These are phyloP conservation scores for Malacosoma neustria DNA, from an alignment of 2,888 invertebrate species.

Conservation along the genomic window DNA sequence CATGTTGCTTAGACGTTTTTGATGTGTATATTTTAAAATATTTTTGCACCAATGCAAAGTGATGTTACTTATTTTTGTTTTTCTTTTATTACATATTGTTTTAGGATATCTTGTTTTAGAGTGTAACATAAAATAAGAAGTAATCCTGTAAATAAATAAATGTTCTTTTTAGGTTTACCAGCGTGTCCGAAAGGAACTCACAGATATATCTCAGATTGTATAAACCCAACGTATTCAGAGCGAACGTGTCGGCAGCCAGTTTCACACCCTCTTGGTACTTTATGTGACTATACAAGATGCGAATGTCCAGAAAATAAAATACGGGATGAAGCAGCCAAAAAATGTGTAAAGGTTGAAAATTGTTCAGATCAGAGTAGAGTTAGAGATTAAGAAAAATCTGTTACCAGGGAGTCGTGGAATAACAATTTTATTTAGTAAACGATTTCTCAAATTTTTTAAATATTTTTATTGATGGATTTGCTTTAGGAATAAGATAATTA, in stretches of 20 bases:
- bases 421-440: too few relatives aligned
- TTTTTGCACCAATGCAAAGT: too few relatives aligned
- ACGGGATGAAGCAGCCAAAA: slow-evolving; percentile 25
- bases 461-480: too few relatives aligned
- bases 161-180: slow-evolving; percentile 19
- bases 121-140: too few relatives aligned
- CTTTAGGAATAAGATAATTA: too few relatives aligned
- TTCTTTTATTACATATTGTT: too few relatives aligned
- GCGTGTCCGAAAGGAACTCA: slow-evolving; percentile 24
- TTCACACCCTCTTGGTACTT: slow-evolving; percentile 15
- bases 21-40: too few relatives aligned
- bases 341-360: slow-evolving; percentile 21
- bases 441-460: too few relatives aligned
- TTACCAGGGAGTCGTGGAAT: too few relatives aligned
- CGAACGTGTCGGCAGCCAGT: slow-evolving; percentile 24
- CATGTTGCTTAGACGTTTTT: too few relatives aligned
- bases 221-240: slow-evolving; percentile 19
- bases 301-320: slow-evolving; percentile 23
- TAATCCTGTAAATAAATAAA: not conserved
- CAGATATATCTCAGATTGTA: slow-evolving; percentile 20
- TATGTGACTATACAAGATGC: slow-evolving; percentile 29
- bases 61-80: too few relatives aligned
- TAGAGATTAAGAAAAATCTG: slow-evolving; percentile 8
- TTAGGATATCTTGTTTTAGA: too few relatives aligned
- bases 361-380: slow-evolving; percentile 23